Conservation (phyloP, 2,797 vertebrate species). For the Centropyge bicolor region DNA sequence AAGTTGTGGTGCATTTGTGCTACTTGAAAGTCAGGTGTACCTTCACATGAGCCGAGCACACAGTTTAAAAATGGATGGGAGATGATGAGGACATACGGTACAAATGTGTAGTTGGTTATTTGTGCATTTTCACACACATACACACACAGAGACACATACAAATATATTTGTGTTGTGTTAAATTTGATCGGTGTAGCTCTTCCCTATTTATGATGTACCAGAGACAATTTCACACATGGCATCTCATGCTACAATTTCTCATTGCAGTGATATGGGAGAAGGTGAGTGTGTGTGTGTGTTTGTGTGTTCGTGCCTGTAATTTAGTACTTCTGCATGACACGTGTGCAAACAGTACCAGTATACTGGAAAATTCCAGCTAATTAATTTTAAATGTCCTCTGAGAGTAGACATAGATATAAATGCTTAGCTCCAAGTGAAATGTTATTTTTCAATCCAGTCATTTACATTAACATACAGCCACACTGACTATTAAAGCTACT, state of each 20-base stretch:
- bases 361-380: constrained; percentile 13
- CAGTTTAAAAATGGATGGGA: neutral
- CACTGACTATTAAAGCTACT: neutral
- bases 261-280: constrained; percentile 30
- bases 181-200: constrained; percentile 63
- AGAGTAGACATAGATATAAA: constrained; percentile 32
- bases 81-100: neutral
- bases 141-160: constrained; percentile 24
- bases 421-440: neutral
- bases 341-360: constrained; percentile 7
- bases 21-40: neutral
- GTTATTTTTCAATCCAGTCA: neutral
- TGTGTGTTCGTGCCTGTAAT: neutral
- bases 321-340: constrained; percentile 1
- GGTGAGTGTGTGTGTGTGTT: neutral
- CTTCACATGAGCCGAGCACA: neutral
- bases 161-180: constrained; percentile 56
- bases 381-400: constrained; percentile 32
- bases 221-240: constrained; percentile 81
- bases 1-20: constrained; percentile 9
- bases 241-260: constrained; percentile 64
- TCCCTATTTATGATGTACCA: constrained; percentile 65
- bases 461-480: neutral
- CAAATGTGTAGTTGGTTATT: constrained; percentile 1
- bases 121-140: neutral